phyloP scores from a whole-genome alignment of 2,888 invertebrate species.

The Matsumyia berberina region DNA sequence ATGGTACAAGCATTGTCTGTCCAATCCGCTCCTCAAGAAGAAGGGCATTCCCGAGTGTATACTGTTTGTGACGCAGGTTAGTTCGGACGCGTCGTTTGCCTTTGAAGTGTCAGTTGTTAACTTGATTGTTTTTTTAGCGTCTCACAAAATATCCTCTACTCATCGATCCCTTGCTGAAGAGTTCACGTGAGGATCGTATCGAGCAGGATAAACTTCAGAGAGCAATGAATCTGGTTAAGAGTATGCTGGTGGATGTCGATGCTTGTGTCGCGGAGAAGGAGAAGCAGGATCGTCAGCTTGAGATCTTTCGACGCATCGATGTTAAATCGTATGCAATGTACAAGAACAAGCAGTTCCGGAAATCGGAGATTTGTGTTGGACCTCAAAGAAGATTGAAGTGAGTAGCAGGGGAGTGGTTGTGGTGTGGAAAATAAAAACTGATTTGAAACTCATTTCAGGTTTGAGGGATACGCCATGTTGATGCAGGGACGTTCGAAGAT shows the following conservation, averaged over 20 bases:
- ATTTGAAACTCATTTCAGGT: constrained; percentile 84
- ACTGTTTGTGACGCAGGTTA: constrained; percentile 92
- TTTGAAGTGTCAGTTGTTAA: constrained; percentile 9
- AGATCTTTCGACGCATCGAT: constrained; percentile 96
- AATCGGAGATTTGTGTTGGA: constrained; percentile 93
- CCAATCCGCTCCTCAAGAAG: constrained; percentile 94
- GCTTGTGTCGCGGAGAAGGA: constrained; percentile 97
- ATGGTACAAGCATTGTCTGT: constrained; percentile 94
- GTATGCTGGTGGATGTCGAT: constrained; percentile 95
- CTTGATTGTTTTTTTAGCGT: constrained; percentile 85
- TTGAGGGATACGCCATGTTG: constrained; percentile 94
- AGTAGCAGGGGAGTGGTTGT: constrained; percentile 77
- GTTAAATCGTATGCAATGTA: constrained; percentile 95
- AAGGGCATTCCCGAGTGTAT: constrained; percentile 98
- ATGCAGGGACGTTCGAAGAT: constrained; percentile 97
- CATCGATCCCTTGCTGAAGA: constrained; percentile 95
- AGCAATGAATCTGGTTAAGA: constrained; percentile 93
- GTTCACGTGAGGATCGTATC: constrained; percentile 91
- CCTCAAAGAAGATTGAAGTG: constrained; percentile 92
- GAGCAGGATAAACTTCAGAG: constrained; percentile 92
- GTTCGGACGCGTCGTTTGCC: not conserved
- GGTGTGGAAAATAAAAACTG: not conserved
- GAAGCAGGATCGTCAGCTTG: constrained; percentile 93
- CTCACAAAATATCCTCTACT: constrained; percentile 97
- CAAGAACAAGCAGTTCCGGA: constrained; percentile 95